Conservation (phyloP, 2,888 invertebrate species). For the Sminthurides aquaticus region DNA sequence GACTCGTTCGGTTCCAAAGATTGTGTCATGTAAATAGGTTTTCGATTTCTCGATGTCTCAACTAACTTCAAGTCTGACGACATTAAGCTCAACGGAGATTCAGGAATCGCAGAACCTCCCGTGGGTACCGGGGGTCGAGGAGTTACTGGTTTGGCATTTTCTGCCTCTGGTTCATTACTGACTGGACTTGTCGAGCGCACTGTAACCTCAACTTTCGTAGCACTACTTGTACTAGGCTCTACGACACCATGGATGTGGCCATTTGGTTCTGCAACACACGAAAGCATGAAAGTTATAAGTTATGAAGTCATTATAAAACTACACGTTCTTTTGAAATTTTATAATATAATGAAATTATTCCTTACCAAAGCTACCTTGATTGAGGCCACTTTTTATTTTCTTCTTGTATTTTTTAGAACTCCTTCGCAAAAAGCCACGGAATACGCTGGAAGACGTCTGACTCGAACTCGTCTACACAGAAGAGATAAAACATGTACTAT, state of each 20-base stretch:
- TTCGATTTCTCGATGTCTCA: conserved; percentile 41
- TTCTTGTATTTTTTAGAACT: conserved; percentile 44
- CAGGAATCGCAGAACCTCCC: conserved; percentile 12
- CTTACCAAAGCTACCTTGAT: too few relatives aligned
- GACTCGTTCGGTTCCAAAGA: conserved; percentile 16
- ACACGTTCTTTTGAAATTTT: too few relatives aligned
- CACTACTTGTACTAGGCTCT: conserved; percentile 8
- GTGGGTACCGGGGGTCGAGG: conserved; percentile 8
- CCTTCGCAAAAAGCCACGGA: conserved; percentile 59
- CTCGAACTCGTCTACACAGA: conserved; percentile 60
- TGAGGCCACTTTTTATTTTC: conserved; percentile 11
- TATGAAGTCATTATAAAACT: too few relatives aligned
- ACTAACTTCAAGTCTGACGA: conserved; percentile 38
- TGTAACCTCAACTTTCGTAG: conserved; percentile 2
- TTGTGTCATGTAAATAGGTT: conserved; percentile 43
- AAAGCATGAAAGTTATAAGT: too few relatives aligned
- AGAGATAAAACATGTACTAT: too few relatives aligned
- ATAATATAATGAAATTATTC: too few relatives aligned
- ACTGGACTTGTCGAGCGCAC: conserved; percentile 16
- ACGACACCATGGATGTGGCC: background rate
- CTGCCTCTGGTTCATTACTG: conserved; percentile 31
- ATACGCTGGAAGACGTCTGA: conserved; percentile 61
- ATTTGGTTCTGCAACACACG: too few relatives aligned
- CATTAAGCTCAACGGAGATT: conserved; percentile 41
- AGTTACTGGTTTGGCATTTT: conserved; percentile 32